These are phyloP conservation scores for Argopecten irradians DNA, from an alignment of 1,140 invertebrate species.

Conservation along the genomic window DNA sequence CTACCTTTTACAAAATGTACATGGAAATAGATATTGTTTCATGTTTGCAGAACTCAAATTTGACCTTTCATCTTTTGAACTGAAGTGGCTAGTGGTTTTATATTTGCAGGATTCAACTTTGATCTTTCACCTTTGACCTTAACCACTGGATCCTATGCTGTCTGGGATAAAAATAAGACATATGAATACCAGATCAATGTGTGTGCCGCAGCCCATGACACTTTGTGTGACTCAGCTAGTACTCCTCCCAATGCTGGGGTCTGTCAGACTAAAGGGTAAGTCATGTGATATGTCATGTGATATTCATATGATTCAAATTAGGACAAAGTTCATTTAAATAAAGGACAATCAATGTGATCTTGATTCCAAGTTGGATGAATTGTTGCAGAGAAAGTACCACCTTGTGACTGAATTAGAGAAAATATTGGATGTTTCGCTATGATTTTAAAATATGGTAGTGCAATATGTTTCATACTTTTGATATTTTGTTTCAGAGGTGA, in stretches of 20 bases:
- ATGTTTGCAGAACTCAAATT: constrained; percentile 67
- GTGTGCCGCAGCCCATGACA: constrained; percentile 67
- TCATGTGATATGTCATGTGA: neutral
- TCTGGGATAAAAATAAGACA: constrained; percentile 30
- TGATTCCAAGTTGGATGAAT: neutral
- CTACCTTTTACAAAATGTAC: neutral
- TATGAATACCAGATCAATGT: constrained; percentile 75
- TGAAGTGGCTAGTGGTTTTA: constrained; percentile 33
- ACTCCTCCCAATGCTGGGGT: constrained; percentile 59
- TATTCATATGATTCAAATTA: neutral
- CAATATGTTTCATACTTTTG: no score
- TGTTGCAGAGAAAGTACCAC: neutral
- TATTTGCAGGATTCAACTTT: constrained; percentile 68
- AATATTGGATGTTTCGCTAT: no score
- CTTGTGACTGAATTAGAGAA: neutral
- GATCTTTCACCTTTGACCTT: constrained; percentile 70
- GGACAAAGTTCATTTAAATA: neutral
- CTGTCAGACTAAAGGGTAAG: constrained; percentile 64
- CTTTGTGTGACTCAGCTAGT: constrained; percentile 53
- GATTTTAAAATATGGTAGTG: no score
- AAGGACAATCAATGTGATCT: neutral
- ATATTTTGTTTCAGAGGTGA: constrained; percentile 45
- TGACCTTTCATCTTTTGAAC: constrained; percentile 72
- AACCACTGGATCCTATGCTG: constrained; percentile 53
- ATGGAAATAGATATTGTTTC: constrained; percentile 27